Base-by-base conservation (phyloP, 1,140 invertebrate species). In the Teleopsis dalmanni region DNA sequence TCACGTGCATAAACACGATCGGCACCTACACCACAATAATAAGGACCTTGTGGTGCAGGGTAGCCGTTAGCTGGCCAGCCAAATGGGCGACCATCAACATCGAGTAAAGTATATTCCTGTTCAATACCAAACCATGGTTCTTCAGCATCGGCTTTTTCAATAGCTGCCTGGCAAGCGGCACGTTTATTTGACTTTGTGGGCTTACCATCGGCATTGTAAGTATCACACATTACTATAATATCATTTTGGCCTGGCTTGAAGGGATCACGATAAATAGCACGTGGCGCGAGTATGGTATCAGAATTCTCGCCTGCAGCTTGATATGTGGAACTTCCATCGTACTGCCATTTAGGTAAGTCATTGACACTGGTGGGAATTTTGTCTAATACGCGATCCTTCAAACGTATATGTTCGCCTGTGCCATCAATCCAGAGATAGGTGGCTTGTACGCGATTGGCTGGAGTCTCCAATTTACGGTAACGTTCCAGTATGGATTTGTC, bases 401-500 rank as follows among this genome's bases (percentile, higher is more conserved):
- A 79, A 51, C 93, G 77, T 1, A 96, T 71, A 51, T 84, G 78
- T 72, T 95, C 89, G 4, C 88, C 89, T 4, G 86, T 88, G 4
- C 93, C 94, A 71, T 96, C 94, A 48, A 97, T 91, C 94, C 93
- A 97, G 18, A 97, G 79, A 69, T 97, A 97, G 56, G 87, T 90
- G 1, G 82, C 85, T 65, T 90, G 76, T 57, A 81, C 78, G 29
- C 86, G 76, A 10, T 87, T 82, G 0, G 84, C 84, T 45, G 86
- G 81, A 4, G 60, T 83, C 1, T 83, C 81, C 19, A 95, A 71
- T 27, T 75, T 72, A 54, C 88, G 69, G 57, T 88, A 94, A 25
- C 80, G 76, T 23, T 78, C 73, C 41, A 88, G 65, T 9, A 90
- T 71, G 16, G 75, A 75, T 62, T 91, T 91, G 64, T 90, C 81